Conservation (phyloP, 1,140 invertebrate genomes). For the Cyrtorhinus lividipennis region DNA sequence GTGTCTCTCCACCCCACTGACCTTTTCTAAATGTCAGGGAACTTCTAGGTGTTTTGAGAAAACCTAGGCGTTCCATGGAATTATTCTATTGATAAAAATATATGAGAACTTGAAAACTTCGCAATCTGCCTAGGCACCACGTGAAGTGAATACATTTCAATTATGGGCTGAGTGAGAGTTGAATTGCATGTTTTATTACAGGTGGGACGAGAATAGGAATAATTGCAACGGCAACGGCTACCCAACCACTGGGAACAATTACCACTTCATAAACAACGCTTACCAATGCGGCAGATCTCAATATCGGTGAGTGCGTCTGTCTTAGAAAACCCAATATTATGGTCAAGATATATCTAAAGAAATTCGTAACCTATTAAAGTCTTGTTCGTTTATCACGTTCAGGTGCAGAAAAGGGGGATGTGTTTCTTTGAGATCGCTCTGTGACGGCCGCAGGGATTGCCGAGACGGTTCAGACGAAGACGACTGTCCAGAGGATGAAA, state of each 20-base stretch:
- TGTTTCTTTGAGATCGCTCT: conserved; percentile 20
- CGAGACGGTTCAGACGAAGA: conserved; percentile 25
- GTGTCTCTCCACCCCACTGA: too few species aligned
- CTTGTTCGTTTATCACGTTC: too few species aligned
- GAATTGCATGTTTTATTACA: conserved; percentile 10
- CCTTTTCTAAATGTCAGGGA: too few species aligned
- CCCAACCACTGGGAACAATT: conserved; percentile 11
- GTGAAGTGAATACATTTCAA: too few species aligned
- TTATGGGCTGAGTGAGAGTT: too few species aligned
- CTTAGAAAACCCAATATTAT: background rate
- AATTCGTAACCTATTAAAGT: too few species aligned
- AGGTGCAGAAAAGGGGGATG: conserved; percentile 24
- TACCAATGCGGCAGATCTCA: background rate
- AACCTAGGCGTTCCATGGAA: too few species aligned
- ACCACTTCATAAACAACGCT: conserved; percentile 5
- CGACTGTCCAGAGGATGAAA: conserved; percentile 22
- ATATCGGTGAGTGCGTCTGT: background rate
- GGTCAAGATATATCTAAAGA: too few species aligned
- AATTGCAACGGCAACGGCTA: conserved; percentile 21
- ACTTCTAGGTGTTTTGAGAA: too few species aligned
- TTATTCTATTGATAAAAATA: too few species aligned
- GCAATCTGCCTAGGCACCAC: too few species aligned
- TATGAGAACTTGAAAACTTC: too few species aligned
- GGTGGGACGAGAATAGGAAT: conserved; percentile 25
- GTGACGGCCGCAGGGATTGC: conserved; percentile 24